Evolutionary conservation across 2,113 vertebrate genomes (phyloP).

Genomic region (Bombycilla garrulus): DNA sequence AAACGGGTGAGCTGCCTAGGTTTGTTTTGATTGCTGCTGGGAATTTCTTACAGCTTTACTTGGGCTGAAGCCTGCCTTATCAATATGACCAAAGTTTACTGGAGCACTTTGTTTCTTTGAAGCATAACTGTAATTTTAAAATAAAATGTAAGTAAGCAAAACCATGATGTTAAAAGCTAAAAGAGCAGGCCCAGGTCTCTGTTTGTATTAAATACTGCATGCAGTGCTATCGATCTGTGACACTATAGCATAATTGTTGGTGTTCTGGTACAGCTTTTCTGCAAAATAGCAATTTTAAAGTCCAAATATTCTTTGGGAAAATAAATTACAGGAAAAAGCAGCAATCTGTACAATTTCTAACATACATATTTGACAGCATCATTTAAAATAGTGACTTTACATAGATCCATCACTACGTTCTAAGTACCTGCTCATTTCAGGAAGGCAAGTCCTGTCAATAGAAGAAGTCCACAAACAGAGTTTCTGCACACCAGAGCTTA

Average conservation of each 20-base stretch:
- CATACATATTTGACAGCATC: background rate
- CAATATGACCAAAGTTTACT: background rate
- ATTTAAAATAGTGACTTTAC: background rate
- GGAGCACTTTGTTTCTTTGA: background rate
- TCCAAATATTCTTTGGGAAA: background rate
- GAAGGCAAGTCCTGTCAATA: background rate
- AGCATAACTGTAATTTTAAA: background rate
- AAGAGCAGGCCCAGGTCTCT: background rate
- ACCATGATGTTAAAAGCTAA: background rate
- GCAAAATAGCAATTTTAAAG: background rate
- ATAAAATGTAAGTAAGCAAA: background rate
- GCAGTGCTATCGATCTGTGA: background rate
- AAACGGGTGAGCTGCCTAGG: background rate
- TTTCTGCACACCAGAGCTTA: background rate
- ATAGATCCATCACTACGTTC: rapidly evolving
- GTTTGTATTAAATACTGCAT: background rate
- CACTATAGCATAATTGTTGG: background rate
- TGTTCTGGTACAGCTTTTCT: background rate
- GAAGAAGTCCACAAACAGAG: background rate
- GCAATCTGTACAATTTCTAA: background rate
- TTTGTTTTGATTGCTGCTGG: background rate
- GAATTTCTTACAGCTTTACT: background rate
- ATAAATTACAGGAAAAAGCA: background rate
- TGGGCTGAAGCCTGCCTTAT: background rate
- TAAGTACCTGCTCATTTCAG: background rate